These are phyloP conservation scores for Zelostemma sp. DNA, from an alignment of 1,140 invertebrate genomes.

Conservation along the genomic window DNA sequence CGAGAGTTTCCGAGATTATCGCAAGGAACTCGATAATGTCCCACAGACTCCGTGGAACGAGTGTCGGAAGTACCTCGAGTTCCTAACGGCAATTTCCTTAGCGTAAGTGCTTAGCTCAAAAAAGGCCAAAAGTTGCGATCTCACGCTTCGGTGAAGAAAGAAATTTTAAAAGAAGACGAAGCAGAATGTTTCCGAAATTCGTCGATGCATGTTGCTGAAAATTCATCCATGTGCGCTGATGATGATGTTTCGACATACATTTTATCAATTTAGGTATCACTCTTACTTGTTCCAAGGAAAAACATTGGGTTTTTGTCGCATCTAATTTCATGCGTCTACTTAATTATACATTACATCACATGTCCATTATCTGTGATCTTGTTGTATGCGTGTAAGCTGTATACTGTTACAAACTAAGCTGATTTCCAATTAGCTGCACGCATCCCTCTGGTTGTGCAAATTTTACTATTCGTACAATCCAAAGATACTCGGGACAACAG, in stretches of 20 bases:
- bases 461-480: background rate
- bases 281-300: no score
- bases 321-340: no score
- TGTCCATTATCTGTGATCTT: background rate
- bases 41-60: constrained; percentile 34
- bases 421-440: background rate
- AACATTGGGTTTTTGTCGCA: no score
- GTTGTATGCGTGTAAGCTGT: background rate
- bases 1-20: constrained; percentile 47
- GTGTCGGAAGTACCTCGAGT: constrained; percentile 50
- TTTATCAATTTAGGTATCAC: no score
- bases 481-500: background rate
- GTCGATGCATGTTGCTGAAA: background rate
- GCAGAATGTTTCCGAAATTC: background rate
- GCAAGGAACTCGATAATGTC: constrained; percentile 55
- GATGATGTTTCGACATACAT: no score
- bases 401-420: background rate
- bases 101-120: constrained; percentile 30
- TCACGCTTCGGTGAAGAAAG: background rate
- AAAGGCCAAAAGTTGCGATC: constrained; percentile 18
- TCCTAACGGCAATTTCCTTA: constrained; percentile 55
- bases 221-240: no score
- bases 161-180: background rate
- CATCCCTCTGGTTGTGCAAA: background rate
- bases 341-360: background rate